A percentile compares a stretch with the other conserved stretches of the same genome.
phyloP scores from a whole-genome alignment of 2,113 vertebrate species.

The Corythoichthys intestinalis region DNA sequence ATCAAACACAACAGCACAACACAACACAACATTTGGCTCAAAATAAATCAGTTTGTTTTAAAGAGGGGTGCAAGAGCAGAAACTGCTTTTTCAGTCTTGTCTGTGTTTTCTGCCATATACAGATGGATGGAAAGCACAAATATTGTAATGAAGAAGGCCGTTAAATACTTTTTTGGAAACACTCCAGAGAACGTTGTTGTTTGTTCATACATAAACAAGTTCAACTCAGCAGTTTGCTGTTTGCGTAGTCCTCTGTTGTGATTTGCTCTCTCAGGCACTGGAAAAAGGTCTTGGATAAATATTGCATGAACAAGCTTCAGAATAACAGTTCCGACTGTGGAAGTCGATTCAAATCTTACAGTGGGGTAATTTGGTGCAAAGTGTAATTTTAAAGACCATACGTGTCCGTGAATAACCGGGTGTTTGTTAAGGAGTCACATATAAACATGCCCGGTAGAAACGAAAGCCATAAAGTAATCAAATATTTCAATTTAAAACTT shows the following conservation, averaged over 20 bases:
- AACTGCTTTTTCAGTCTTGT: no score
- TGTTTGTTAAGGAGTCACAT: neutral
- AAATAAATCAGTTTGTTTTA: no score
- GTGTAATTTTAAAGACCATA: conserved; percentile 5
- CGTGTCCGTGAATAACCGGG: conserved; percentile 12
- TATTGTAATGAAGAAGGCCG: neutral
- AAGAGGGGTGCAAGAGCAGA: no score
- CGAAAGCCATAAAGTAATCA: neutral
- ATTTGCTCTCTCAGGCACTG: conserved; percentile 42
- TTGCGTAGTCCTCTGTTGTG: conserved; percentile 35
- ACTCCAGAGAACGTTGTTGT: conserved; percentile 40
- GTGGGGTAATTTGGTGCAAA: conserved; percentile 23
- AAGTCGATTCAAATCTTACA: conserved; percentile 14
- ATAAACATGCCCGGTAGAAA: neutral
- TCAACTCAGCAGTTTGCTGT: conserved; percentile 46
- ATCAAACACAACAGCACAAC: no score
- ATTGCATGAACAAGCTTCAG: conserved; percentile 53
- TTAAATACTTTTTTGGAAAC: conserved; percentile 24
- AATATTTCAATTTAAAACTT: neutral
- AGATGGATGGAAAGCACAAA: conserved; percentile 10
- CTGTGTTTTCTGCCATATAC: no score
- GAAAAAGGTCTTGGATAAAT: conserved; percentile 50
- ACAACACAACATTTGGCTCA: no score
- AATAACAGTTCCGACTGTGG: conserved; percentile 32
- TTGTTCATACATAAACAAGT: conserved; percentile 44